Conservation (phyloP, 2,113 vertebrate species). For the Channa argus region DNA sequence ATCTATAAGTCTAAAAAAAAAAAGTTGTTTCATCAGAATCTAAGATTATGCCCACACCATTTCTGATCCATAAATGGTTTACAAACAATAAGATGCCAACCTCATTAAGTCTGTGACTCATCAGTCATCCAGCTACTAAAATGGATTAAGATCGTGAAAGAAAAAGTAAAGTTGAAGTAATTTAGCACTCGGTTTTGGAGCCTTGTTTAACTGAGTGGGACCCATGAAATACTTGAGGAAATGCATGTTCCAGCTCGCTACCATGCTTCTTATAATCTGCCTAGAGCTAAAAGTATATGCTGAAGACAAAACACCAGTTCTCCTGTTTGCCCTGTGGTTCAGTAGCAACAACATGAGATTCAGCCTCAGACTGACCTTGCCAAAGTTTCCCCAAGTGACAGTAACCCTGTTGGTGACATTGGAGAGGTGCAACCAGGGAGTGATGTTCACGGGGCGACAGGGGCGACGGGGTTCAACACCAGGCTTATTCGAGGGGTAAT, state of each 20-base stretch:
- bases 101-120: neutral
- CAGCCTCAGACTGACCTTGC: slow-evolving; percentile 86
- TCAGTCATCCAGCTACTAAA: slow-evolving; percentile 15
- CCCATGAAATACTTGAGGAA: neutral
- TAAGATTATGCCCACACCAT: neutral
- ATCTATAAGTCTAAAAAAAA: too few species aligned
- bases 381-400: slow-evolving; percentile 97
- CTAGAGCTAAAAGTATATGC: neutral
- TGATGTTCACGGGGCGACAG: slow-evolving; percentile 97
- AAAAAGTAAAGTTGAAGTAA: neutral
- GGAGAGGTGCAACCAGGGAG: slow-evolving; percentile 96
- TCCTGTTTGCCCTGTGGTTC: neutral
- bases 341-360: neutral
- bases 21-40: too few species aligned
- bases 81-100: slow-evolving; percentile 4
- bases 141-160: slow-evolving; percentile 11
- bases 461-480: slow-evolving; percentile 97
- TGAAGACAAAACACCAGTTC: neutral
- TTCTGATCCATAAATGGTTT: slow-evolving; percentile 1
- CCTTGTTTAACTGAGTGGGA: neutral
- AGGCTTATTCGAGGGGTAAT: slow-evolving; percentile 98
- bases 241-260: slow-evolving; percentile 2
- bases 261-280: neutral
- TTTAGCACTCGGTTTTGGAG: slow-evolving; percentile 1
- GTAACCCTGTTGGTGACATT: slow-evolving; percentile 94